Evolutionary conservation across 2,113 vertebrate genomes (phyloP), one percentile per base, ranked within the genome.

Genomic region (Lutjanus erythropterus): DNA sequence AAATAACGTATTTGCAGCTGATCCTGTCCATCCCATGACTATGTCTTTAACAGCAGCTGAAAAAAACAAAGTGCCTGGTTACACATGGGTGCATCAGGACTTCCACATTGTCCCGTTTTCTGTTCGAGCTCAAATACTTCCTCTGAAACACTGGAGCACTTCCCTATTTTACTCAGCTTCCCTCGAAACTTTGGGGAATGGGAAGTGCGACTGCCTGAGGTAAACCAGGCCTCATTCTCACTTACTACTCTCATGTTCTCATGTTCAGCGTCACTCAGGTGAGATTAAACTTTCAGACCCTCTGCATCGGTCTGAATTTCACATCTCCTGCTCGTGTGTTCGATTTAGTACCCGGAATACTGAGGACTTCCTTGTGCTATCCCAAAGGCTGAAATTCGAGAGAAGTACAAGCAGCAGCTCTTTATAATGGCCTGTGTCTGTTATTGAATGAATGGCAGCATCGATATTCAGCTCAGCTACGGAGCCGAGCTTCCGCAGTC

Each of bases 401-500:
- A 53, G 46, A 66, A 62, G 66, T 58, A 33, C 72, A 79, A 84
- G 60, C 74, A 56, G 16, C 53, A 59, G 78, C 69, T 62, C 62
- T 73, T 67, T 39, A 19, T 41, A 86, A 74, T 7, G 42, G 71
- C 39, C 71, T 5, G 55, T 53, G 50, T 62, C 15, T 2, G 29
- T 88, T 69, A 64, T 78, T 91, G 76, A 91, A 83, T 91, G 76
- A 91, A 83, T 46, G 25, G 61, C 68, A n/a, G 67, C 88, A 92
- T 90, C 87, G 61, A 87, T 87, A 93, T 93, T 88, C 91, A 81
- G 78, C 87, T 91, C 89, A 91, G 90, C 88, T 71, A 46, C 81
- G 42, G 79, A 71, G 56, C 49, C 62, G 9, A 5, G 74, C 56
- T 70, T 83, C 86, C 42, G 41, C 78, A 52, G 67, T 55, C 76